Evolutionary conservation across 1,140 invertebrate genomes (phyloP).

Genomic region (Homalodisca vitripennis): DNA sequence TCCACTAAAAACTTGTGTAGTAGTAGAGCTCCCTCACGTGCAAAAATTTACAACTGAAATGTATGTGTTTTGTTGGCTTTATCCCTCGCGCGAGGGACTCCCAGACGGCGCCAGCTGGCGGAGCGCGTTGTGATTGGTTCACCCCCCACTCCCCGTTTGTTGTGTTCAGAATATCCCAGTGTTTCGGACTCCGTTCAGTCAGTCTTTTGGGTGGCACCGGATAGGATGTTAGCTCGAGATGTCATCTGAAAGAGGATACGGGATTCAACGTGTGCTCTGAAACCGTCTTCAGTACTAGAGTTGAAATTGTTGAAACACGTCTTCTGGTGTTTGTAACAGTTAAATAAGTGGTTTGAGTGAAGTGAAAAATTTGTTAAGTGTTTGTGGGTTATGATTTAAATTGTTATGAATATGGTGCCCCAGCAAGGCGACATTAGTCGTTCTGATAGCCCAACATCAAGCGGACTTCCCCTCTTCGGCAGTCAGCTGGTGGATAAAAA

Average conservation of each 20-base stretch:
- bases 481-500: conserved; percentile 85
- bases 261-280: conserved; percentile 15
- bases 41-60: no score
- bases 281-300: neutral
- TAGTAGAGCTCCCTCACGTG: no score
- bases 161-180: neutral
- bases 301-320: neutral
- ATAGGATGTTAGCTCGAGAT: neutral
- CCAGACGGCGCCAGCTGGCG: neutral
- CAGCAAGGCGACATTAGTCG: conserved; percentile 53
- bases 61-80: conserved; percentile 15
- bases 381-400: conserved; percentile 30
- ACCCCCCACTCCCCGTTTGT: neutral
- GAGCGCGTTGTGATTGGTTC: neutral
- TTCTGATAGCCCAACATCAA: conserved; percentile 51
- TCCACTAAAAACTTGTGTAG: no score
- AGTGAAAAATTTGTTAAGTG: conserved; percentile 13
- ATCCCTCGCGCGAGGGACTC: neutral
- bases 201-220: conserved; percentile 10
- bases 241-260: neutral
- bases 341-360: no score
- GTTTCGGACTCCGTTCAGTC: neutral
- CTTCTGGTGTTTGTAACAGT: conserved; percentile 14
- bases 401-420: conserved; percentile 56
- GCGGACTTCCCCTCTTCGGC: conserved; percentile 64